Conservation (phyloP, 2,888 invertebrate genomes). For the Cylindroiulus punctatus region DNA sequence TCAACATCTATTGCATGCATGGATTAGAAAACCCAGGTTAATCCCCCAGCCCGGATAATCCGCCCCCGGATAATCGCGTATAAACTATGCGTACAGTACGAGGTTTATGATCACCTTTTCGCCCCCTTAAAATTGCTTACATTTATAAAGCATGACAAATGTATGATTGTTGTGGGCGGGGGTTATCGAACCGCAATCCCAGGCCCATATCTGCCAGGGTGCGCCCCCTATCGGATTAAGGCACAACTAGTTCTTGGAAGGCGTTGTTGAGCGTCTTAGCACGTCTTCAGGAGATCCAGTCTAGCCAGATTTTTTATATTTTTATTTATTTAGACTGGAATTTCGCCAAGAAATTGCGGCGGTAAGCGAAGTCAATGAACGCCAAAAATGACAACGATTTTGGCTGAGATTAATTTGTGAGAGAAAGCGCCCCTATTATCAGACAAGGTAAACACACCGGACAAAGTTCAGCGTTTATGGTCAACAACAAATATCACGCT, state of each 20-base stretch:
- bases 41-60: no score
- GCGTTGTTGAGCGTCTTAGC: constrained; percentile 20
- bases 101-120: not conserved
- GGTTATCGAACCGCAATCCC: constrained; percentile 23
- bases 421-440: constrained; percentile 5
- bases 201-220: not conserved
- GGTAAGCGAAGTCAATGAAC: constrained; percentile 6
- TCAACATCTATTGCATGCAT: no score
- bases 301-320: constrained; percentile 15
- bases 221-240: not conserved
- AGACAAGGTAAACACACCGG: not conserved
- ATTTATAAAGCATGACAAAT: constrained; percentile 1
- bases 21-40: no score
- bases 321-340: constrained; percentile 38
- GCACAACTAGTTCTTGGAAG: not conserved
- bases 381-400: constrained; percentile 32
- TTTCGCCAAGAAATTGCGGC: constrained; percentile 16
- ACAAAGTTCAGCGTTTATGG: not conserved
- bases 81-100: no score
- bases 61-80: no score
- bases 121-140: not conserved
- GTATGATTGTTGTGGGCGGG: constrained; percentile 11
- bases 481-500: not conserved
- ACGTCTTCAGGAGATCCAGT: constrained; percentile 19
- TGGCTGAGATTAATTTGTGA: not conserved